A percentile compares a stretch with the other conserved stretches of the same genome.
These are phyloP conservation scores for Crotalus viridis DNA, from an alignment of 2,113 vertebrate genomes.

Conservation along the genomic window DNA sequence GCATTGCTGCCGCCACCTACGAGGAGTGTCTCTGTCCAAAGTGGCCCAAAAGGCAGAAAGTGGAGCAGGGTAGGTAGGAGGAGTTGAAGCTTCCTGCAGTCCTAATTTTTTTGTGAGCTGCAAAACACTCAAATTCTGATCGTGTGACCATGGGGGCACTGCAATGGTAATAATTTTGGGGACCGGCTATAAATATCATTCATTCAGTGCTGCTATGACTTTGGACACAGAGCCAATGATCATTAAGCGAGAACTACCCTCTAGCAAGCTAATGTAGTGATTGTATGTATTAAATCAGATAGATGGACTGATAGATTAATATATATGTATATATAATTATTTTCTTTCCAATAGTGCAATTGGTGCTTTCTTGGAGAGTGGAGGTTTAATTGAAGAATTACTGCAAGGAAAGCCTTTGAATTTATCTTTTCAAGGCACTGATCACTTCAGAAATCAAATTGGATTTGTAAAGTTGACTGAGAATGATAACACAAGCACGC, in stretches of 20 bases:
- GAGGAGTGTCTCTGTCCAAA: neutral
- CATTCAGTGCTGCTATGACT: neutral
- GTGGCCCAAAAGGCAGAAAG: neutral
- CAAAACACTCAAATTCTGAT: neutral
- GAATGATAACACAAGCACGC: slow-evolving; percentile 71
- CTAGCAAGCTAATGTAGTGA: neutral
- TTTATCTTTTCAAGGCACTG: slow-evolving; percentile 85
- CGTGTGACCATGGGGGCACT: neutral
- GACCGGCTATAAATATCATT: neutral
- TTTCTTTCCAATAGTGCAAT: slow-evolving; percentile 74
- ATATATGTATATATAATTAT: neutral
- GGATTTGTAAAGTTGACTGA: slow-evolving; percentile 83
- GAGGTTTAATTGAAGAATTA: slow-evolving; percentile 75
- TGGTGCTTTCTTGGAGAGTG: slow-evolving; percentile 75
- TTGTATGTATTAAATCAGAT: slow-evolving; percentile 15
- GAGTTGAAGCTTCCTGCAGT: neutral
- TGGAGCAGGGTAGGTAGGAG: neutral
- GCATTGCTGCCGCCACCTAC: neutral
- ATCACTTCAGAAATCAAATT: slow-evolving; percentile 88
- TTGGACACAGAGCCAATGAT: neutral
- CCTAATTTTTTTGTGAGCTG: neutral
- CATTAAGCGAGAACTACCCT: neutral
- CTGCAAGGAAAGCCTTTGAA: slow-evolving; percentile 77
- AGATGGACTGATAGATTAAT: neutral
- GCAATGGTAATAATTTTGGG: neutral